Conservation (phyloP, 2,888 invertebrate genomes). For the Arrhopalites spinosus region DNA sequence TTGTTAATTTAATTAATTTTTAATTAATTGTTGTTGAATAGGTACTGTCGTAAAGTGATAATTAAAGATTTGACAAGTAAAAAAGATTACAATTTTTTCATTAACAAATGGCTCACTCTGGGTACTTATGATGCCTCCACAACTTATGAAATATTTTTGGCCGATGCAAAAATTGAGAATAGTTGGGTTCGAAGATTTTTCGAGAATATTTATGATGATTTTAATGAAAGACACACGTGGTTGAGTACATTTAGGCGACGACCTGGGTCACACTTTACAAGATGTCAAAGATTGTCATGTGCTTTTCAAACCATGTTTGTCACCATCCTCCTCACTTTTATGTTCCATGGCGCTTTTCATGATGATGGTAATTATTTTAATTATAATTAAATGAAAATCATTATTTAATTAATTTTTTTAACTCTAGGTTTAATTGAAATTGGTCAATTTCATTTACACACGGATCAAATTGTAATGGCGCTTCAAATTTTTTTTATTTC, state of each 20-base stretch:
- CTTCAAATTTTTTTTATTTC: neutral
- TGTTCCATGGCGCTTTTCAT: neutral
- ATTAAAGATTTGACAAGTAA: neutral
- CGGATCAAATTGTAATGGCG: neutral
- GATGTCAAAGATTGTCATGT: conserved; percentile 18
- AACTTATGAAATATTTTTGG: neutral
- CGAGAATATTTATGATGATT: conserved; percentile 5
- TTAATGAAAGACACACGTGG: conserved; percentile 16
- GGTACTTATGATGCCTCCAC: neutral
- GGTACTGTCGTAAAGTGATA: conserved; percentile 9
- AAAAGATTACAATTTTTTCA: neutral
- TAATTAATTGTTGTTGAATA: neutral
- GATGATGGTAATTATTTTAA: neutral
- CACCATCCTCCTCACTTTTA: neutral
- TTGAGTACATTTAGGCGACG: conserved; percentile 1
- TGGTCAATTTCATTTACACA: neutral
- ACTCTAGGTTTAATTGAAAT: neutral
- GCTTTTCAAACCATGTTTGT: neutral
- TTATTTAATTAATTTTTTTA: neutral
- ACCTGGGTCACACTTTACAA: conserved; percentile 4
- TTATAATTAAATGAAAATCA: too few relatives aligned
- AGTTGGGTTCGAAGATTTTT: neutral
- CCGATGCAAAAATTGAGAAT: neutral
- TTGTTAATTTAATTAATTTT: neutral
- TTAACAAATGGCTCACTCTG: conserved; percentile 11